These are phyloP conservation scores for Leptosomus discolor DNA, from an alignment of 2,113 vertebrate genomes.

Conservation along the genomic window DNA sequence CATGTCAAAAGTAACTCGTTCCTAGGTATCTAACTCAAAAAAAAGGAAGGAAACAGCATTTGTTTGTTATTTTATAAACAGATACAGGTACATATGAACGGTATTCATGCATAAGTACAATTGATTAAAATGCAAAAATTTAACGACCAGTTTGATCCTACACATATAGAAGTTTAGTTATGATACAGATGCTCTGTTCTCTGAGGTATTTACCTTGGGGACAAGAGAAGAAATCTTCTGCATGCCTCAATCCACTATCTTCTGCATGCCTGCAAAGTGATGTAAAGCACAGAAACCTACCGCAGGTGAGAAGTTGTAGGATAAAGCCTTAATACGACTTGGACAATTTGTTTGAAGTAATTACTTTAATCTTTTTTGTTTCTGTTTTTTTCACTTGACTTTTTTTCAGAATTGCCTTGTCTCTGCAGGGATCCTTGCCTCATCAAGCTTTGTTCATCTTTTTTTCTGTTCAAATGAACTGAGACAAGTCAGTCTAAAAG, in stretches of 20 bases:
- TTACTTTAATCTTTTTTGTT: background rate
- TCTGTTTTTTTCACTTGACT: background rate
- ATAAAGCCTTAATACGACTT: background rate
- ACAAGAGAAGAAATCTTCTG: background rate
- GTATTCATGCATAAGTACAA: background rate
- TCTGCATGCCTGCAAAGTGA: background rate
- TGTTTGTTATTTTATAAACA: background rate
- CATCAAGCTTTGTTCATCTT: background rate
- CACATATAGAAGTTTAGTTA: background rate
- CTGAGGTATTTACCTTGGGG: background rate
- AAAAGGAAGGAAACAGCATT: background rate
- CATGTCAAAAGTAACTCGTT: background rate
- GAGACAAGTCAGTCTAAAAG: background rate
- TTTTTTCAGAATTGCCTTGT: background rate
- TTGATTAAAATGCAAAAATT: background rate
- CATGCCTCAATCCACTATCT: background rate
- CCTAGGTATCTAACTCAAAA: background rate
- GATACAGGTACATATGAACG: background rate
- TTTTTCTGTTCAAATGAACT: background rate
- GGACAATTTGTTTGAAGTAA: background rate
- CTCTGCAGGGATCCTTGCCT: background rate
- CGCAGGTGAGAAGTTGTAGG: background rate
- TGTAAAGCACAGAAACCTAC: background rate
- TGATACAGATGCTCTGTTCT: background rate
- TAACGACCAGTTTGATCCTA: background rate